Base-by-base conservation (phyloP, 2,888 invertebrate genomes). In the Thymelicus acteon region DNA sequence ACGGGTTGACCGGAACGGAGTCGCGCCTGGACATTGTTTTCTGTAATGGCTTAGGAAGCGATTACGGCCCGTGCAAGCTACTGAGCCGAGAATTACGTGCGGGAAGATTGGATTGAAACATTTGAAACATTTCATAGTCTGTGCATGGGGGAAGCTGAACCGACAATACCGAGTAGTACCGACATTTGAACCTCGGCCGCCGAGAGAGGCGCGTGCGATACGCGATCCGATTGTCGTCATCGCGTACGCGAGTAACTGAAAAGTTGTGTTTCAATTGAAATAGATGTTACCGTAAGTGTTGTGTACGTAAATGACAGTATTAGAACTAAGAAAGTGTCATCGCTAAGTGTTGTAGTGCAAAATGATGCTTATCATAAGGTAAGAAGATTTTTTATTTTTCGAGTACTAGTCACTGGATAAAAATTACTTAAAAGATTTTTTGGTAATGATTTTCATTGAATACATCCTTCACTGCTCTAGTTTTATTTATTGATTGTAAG, bases 301-400 rank as follows among this genome's bases (percentile, higher is more conserved):
- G 82, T 80, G 80, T 78, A 71, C 73, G 76, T 79, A 75, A 72
- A 82, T 81, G 79, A 80, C 73, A 79, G 73, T 78, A 52, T 52
- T 52, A 77, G 73, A 73, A 62, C 54, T 63, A 68, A 74, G 74
- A 65, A 73, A 78, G 77, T 79, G 85, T 77, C 78, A 77, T 74
- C 73, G 77, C 73, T 74, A 72, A 78, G 82, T 82, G 81, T 60
- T 72, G 73, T 71, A 74, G 80, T 88, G 85, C 83, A 93, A 90
- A 89, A 93, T 93, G 93, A 84, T 90, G 86, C 80, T 88, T 79
- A 89, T 80, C 85, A 74, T 85, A 78, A 91, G 90, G 93, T 93
- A 85, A 91, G 90, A 81, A 80, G 79, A 63, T 64, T 72, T 61
- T 60, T 49, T 71, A 12, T 15, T 49, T 60, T 66, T 67, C 48